These are phyloP conservation scores for Arizona elegans DNA, from an alignment of 2,113 vertebrate species.

Conservation along the genomic window DNA sequence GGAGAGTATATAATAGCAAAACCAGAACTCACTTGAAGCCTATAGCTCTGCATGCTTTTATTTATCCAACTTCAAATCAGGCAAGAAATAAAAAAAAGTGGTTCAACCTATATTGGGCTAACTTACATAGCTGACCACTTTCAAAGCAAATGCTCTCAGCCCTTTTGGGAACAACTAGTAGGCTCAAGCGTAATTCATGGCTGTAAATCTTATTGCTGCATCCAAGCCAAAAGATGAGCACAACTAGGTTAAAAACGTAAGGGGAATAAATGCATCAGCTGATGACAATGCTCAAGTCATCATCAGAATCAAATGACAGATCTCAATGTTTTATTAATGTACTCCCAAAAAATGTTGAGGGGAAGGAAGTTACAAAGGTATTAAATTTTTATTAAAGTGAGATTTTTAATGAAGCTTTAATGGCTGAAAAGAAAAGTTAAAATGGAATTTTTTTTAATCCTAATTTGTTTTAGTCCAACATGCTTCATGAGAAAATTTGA, in stretches of 20 bases:
- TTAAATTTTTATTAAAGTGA: slow-evolving; percentile 69
- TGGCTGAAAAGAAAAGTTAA: slow-evolving; percentile 69
- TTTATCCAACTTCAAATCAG: slow-evolving; percentile 76
- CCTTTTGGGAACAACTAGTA: slow-evolving; percentile 57
- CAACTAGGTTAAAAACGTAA: slow-evolving; percentile 42
- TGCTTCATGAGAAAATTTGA: slow-evolving; percentile 70
- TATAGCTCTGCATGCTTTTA: slow-evolving; percentile 83
- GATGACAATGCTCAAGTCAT: slow-evolving; percentile 64
- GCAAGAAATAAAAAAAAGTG: slow-evolving; percentile 68
- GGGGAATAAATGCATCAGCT: slow-evolving; percentile 61
- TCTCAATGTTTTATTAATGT: slow-evolving; percentile 63
- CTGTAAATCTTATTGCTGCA: slow-evolving; percentile 72
- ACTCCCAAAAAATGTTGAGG: slow-evolving; percentile 50
- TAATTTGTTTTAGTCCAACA: slow-evolving; percentile 72
- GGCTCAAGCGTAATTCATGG: slow-evolving; percentile 65
- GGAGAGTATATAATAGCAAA: slow-evolving; percentile 72
- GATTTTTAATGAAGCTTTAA: slow-evolving; percentile 70
- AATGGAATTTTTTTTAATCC: slow-evolving; percentile 64
- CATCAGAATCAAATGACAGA: slow-evolving; percentile 62
- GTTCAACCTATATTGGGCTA: slow-evolving; percentile 61
- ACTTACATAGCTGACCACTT: slow-evolving; percentile 62
- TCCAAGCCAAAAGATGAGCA: slow-evolving; percentile 65
- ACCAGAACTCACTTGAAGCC: slow-evolving; percentile 73
- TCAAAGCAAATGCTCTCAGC: slow-evolving; percentile 56
- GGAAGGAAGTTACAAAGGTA: slow-evolving; percentile 59